These are phyloP conservation scores for Platyrinchus mystaceus DNA, from an alignment of 2,797 vertebrate species.

Conservation along the genomic window DNA sequence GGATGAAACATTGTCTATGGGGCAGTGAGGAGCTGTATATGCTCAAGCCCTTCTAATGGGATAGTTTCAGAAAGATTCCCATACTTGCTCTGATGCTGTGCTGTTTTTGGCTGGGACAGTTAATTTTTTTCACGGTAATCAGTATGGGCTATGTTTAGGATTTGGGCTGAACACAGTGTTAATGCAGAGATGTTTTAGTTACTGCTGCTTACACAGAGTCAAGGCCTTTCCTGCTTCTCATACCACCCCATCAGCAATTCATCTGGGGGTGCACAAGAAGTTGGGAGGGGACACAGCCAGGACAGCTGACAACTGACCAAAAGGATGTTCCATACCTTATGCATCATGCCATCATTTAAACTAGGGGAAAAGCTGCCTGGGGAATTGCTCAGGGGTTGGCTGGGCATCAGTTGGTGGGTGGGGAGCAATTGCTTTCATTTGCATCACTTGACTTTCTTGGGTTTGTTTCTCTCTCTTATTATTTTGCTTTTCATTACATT, in stretches of 20 bases:
- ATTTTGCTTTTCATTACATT: background rate
- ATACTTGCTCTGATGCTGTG: background rate
- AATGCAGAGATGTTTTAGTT: background rate
- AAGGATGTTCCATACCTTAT: background rate
- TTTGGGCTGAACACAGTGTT: background rate
- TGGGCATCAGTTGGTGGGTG: background rate
- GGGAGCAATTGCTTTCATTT: background rate
- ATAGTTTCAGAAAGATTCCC: background rate
- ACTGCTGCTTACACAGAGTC: background rate
- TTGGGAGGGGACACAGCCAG: background rate
- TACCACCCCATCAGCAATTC: background rate
- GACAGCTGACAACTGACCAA: background rate
- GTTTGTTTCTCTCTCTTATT: background rate
- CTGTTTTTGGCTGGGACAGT: background rate
- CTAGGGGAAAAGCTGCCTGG: background rate
- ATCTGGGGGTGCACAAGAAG: background rate
- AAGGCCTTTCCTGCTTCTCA: background rate
- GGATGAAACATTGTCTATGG: background rate
- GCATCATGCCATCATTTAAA: background rate
- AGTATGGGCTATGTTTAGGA: background rate
- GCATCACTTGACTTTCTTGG: background rate
- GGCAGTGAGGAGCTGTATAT: background rate
- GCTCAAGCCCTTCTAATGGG: background rate
- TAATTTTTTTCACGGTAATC: background rate
- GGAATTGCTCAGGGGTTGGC: background rate